Evolutionary conservation across 2,888 invertebrate genomes (phyloP).

Genomic region (Apodemia zela): DNA sequence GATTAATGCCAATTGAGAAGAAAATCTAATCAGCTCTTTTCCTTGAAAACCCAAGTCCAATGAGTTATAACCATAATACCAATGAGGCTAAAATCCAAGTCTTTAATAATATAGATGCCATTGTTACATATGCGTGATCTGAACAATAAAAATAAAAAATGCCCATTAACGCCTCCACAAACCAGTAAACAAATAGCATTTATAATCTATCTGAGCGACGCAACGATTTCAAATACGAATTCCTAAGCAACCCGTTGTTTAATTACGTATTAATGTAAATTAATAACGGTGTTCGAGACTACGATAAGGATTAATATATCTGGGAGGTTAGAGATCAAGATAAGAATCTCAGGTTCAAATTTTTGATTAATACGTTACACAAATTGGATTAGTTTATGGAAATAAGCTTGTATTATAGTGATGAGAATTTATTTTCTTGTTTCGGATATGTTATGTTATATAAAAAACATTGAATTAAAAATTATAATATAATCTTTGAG

Average conservation of each 20-base stretch:
- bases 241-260: constrained; percentile 40
- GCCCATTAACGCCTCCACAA: constrained; percentile 43
- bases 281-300: constrained; percentile 37
- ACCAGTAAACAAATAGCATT: constrained; percentile 38
- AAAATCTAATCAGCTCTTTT: no score
- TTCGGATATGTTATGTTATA: no score
- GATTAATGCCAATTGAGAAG: no score
- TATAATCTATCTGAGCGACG: constrained; percentile 10
- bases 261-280: constrained; percentile 65
- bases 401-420: constrained; percentile 48
- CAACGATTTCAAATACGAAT: constrained; percentile 20
- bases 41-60: no score
- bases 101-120: constrained; percentile 35
- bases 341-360: constrained; percentile 52
- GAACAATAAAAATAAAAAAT: constrained; percentile 46
- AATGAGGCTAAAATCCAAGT: not conserved
- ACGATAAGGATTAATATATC: constrained; percentile 40
- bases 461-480: no score
- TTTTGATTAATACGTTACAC: constrained; percentile 66
- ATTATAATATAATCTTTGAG: no score
- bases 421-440: not conserved
- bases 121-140: constrained; percentile 36
- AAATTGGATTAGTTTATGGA: constrained; percentile 67
- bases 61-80: no score
- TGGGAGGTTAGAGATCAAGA: constrained; percentile 43